A percentile compares a stretch with the other conserved stretches of the same genome.
These are phyloP conservation scores for Benthosema pterotum DNA, from an alignment of 2,797 vertebrate genomes.

Conservation along the genomic window DNA sequence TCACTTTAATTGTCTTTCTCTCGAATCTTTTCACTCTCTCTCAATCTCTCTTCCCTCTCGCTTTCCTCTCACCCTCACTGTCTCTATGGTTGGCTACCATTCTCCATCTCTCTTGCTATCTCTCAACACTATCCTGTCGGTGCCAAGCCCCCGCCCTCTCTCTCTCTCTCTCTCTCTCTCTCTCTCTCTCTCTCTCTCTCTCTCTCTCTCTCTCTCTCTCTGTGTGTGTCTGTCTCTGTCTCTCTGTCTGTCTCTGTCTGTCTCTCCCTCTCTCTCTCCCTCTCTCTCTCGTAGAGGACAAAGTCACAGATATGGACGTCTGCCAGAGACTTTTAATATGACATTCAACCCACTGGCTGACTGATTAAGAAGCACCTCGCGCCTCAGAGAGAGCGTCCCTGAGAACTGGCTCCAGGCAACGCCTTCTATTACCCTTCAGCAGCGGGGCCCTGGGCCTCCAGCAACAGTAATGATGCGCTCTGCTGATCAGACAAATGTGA, in stretches of 20 bases:
- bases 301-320: slow-evolving; percentile 57
- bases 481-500: slow-evolving; percentile 4
- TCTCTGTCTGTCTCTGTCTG: slow-evolving; percentile 4
- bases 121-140: neutral
- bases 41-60: too few species aligned
- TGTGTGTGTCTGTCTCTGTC: slow-evolving; percentile 5
- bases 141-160: slow-evolving; percentile 2
- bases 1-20: too few species aligned
- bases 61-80: too few species aligned
- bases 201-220: slow-evolving; percentile 10
- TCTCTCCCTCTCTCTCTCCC: neutral
- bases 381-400: slow-evolving; percentile 33
- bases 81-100: too few species aligned
- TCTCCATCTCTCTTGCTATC: too few species aligned
- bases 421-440: slow-evolving; percentile 40
- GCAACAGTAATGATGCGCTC: neutral
- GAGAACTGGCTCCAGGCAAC: slow-evolving; percentile 33
- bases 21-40: too few species aligned
- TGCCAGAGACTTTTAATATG: slow-evolving; percentile 56
- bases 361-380: slow-evolving; percentile 59
- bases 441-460: slow-evolving; percentile 14
- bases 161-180: slow-evolving; percentile 9
- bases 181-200: neutral
- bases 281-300: slow-evolving; percentile 42
- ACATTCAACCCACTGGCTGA: slow-evolving; percentile 51